Base-by-base conservation (phyloP, 2,797 vertebrate species). In the Pygocentrus nattereri region DNA sequence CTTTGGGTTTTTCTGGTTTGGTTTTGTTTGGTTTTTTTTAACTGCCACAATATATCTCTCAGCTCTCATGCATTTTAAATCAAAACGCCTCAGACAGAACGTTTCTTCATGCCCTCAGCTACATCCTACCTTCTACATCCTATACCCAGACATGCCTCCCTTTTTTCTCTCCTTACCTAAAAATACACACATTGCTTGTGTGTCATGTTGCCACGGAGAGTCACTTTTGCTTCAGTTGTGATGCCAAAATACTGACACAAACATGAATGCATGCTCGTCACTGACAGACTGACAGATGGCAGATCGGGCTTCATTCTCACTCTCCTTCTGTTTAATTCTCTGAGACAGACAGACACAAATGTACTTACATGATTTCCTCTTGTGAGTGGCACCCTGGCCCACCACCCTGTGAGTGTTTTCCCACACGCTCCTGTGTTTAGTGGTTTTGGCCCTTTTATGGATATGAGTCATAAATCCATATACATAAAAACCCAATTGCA, bases 51-150 rank as follows among this genome's bases (percentile, higher is more conserved):
- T 84, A 80, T 18, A 13, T 34, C 31, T 79, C 74, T 84, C 78
- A 78, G 62, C 61, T 58, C 83, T 89, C 84, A 81, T 90, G 70
- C 56, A 84, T 68, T 85, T 86, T 91, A 89, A 70, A 91, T 85
- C 76, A 72, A n/a, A 81, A 80, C 52, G 68, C 70, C 27, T 82
- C 74, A 81, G 70, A 85, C 64, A 47, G 64, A 59, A 73, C 79
- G 12, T 71, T 38, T 65, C 62, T 85, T 86, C 59, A 83, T 65
- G 52, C 79, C 23, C 47, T 78, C 62, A 16, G 0, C 30, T 58
- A 70, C 74, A 62, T 81, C 75, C 18, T 68, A 77, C n/a, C 70
- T 74, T 58, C 47, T 52, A n/a, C n/a, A n/a, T n/a, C n/a, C 19
- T 34, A 73, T 27, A n/a, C 76, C 77, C 47, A 31, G 56, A 47